Percentiles rank a stretch among this genome's conserved stretches.
These are phyloP conservation scores for Tachina lurida DNA, from an alignment of 2,888 invertebrate genomes.

Conservation along the genomic window DNA sequence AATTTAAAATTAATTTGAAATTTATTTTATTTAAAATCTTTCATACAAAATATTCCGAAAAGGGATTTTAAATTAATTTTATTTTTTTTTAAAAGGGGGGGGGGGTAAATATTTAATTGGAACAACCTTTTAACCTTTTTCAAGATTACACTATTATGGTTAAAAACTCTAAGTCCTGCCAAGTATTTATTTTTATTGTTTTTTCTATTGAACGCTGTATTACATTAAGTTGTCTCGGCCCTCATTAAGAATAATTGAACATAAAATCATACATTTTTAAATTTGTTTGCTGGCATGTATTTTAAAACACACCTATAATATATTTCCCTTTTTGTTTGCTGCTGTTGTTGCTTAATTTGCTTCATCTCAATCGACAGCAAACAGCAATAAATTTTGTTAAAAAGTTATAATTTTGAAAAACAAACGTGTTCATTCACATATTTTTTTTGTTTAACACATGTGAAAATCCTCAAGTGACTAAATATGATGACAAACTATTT, in stretches of 20 bases:
- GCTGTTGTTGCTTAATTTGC: not conserved
- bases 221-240: slow-evolving; percentile 5
- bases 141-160: too few relatives aligned
- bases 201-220: not conserved
- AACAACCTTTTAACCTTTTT: too few relatives aligned
- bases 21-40: too few relatives aligned
- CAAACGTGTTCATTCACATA: slow-evolving; percentile 13
- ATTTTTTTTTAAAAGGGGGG: too few relatives aligned
- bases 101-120: too few relatives aligned
- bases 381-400: slow-evolving; percentile 67
- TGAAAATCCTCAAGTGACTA: slow-evolving; percentile 40
- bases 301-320: slow-evolving; percentile 7
- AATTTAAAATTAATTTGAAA: too few relatives aligned
- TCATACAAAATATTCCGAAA: too few relatives aligned
- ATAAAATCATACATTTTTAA: not conserved
- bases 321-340: not conserved
- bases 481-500: slow-evolving; percentile 60
- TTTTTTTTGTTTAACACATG: not conserved
- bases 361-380: slow-evolving; percentile 64
- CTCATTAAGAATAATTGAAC: slow-evolving; percentile 40
- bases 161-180: too few relatives aligned
- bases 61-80: too few relatives aligned
- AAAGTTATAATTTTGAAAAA: slow-evolving; percentile 48
- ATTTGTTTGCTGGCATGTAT: not conserved
- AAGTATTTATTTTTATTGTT: too few relatives aligned